These are phyloP conservation scores for Montipora efflorescens DNA, from an alignment of 64 coral and sea anemone species.

Conservation along the genomic window DNA sequence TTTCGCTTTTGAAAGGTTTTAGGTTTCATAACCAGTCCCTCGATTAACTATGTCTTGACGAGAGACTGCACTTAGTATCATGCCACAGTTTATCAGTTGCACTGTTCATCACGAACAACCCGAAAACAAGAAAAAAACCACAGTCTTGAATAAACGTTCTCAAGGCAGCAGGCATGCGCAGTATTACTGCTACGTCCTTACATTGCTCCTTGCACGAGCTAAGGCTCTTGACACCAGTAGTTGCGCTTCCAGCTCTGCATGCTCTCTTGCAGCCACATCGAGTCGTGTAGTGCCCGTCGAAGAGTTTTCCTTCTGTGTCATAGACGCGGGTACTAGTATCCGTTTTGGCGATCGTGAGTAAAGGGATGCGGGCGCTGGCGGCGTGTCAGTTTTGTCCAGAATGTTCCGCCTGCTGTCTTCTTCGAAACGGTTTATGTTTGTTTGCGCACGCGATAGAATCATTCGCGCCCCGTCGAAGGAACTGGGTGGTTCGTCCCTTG, in stretches of 20 bases:
- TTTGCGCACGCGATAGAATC: conserved; percentile 51
- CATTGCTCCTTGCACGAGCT: conserved; percentile 65
- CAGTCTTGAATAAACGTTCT: neutral
- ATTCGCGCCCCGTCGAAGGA: conserved; percentile 36
- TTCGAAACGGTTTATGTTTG: conserved; percentile 64
- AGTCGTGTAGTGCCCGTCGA: neutral
- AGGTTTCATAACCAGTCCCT: too few relatives aligned
- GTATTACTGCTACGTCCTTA: conserved; percentile 27
- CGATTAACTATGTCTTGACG: too few relatives aligned
- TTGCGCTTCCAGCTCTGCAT: conserved; percentile 64
- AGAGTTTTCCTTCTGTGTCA: neutral
- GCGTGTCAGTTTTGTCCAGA: neutral
- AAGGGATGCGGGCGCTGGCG: neutral
- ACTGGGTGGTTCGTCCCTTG: conserved; percentile 26
- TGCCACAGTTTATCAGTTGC: too few relatives aligned
- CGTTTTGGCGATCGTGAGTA: conserved; percentile 26
- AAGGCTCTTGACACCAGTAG: conserved; percentile 74
- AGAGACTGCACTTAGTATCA: too few relatives aligned
- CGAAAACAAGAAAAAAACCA: too few relatives aligned
- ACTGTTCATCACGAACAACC: too few relatives aligned
- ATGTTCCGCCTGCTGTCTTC: conserved; percentile 6
- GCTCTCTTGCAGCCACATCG: conserved; percentile 40
- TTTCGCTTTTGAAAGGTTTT: too few relatives aligned
- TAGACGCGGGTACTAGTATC: neutral
- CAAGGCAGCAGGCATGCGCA: neutral